Evolutionary conservation across 2,797 vertebrate species (phyloP), one percentile per base, ranked within the genome.

Genomic region (Pangasius mekongensis): DNA sequence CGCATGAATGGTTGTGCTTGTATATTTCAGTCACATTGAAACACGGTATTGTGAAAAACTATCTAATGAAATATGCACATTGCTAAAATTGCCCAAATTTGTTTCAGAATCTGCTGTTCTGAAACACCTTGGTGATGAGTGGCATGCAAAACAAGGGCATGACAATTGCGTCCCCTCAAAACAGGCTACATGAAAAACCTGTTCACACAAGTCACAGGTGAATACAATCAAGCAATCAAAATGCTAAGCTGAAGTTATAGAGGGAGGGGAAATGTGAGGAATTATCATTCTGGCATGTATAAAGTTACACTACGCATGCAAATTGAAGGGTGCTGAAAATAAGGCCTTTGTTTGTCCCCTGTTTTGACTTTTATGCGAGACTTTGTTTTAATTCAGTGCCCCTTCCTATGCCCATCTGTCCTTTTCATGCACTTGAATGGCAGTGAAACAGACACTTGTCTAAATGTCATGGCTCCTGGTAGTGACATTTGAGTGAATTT

Each of bases 381-480:
- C 52, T 22, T 60, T 14, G 9, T 39, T 58, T 58, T 82, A 14
- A 60, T 62, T 43, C 33, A 49, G 22, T 66, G 58, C 56, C 33
- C 81, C 60, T 83, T n/a, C 13, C 81, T 83, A 22, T 66, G 82
- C 43, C 62, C 62, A 52, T 86, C 85, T 90, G 66, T 58, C 82
- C 71, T 66, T 84, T 60, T 54, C 64, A 30, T 82, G 83, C 77
- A 83, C 85, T 87, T 92, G 93, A 94, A 92, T 92, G 91, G 91
- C 92, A 92, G 91, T 90, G 93, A 94, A 92, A 93, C 89, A 92
- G 93, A 91, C 91, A 88, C 54, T 93, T 92, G 92, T 84, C 92
- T 92, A 96, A 96, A 96, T 96, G 96, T 94, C 95, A 95, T 71
- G 87, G 92, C 92, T 95, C 94, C 92, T 94, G 84, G 85, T 92